Evolutionary conservation across 2,113 vertebrate species (phyloP).

Genomic region (Ptyas mucosa): DNA sequence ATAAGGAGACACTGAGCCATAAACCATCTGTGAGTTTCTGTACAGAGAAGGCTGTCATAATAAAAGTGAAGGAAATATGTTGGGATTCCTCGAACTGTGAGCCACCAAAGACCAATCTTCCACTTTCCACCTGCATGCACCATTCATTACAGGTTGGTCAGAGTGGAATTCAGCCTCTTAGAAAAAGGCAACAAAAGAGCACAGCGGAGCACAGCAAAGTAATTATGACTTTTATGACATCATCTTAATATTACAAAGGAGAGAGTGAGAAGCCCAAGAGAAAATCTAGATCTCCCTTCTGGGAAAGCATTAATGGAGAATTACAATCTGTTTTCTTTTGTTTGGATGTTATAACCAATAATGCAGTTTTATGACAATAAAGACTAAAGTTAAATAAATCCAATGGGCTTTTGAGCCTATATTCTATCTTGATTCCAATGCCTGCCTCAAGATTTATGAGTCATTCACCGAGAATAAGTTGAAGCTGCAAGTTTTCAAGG

Average conservation of each 20-base stretch:
- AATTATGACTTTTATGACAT: slow-evolving; percentile 80
- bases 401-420: slow-evolving; percentile 87
- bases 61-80: slow-evolving; percentile 52
- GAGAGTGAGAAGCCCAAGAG: slow-evolving; percentile 70
- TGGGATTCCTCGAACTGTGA: slow-evolving; percentile 54
- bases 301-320: slow-evolving; percentile 78
- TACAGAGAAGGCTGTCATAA: slow-evolving; percentile 51
- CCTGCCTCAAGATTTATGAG: slow-evolving; percentile 96
- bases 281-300: slow-evolving; percentile 74
- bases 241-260: slow-evolving; percentile 76
- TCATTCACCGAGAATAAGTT: slow-evolving; percentile 86
- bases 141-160: slow-evolving; percentile 51
- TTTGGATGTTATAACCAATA: slow-evolving; percentile 81
- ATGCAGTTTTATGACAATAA: slow-evolving; percentile 79
- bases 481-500: slow-evolving; percentile 87
- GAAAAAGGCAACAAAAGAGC: slow-evolving; percentile 61
- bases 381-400: slow-evolving; percentile 83
- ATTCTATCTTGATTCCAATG: slow-evolving; percentile 89
- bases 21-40: slow-evolving; percentile 51
- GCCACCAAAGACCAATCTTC: slow-evolving; percentile 60
- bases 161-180: slow-evolving; percentile 63
- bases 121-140: slow-evolving; percentile 58
- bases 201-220: slow-evolving; percentile 69
- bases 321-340: slow-evolving; percentile 83
- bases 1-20: slow-evolving; percentile 35